phyloP scores from a whole-genome alignment of 2,888 invertebrate genomes.

The Drosophila maculinotata region DNA sequence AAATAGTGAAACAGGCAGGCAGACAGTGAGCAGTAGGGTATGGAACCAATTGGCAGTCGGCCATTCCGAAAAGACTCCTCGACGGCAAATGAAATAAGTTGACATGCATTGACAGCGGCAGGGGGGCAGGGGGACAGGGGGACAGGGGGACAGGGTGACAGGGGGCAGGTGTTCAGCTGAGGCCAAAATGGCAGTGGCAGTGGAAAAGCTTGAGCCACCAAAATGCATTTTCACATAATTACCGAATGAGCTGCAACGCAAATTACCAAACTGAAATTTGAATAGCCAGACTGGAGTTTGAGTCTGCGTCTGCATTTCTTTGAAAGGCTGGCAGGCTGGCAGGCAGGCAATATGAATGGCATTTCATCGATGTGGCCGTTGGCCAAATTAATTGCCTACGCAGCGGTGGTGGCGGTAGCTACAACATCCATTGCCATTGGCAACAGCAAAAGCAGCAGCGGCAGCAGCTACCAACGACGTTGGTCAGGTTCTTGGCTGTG shows the following conservation, averaged over 20 bases:
- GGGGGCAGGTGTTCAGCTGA: slow-evolving; percentile 27
- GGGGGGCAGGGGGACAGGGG: slow-evolving; percentile 24
- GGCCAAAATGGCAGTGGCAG: slow-evolving; percentile 44
- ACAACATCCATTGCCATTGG: slow-evolving; percentile 6
- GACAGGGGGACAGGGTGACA: not conserved
- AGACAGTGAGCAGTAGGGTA: slow-evolving; percentile 11
- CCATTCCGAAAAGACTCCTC: slow-evolving; percentile 18
- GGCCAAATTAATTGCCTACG: slow-evolving; percentile 79
- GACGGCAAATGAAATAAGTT: slow-evolving; percentile 70
- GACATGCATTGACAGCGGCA: slow-evolving; percentile 71
- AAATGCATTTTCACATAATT: slow-evolving; percentile 79
- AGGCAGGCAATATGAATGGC: slow-evolving; percentile 74
- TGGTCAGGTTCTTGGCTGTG: slow-evolving; percentile 42
- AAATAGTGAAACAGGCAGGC: too few relatives aligned
- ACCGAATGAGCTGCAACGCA: slow-evolving; percentile 71
- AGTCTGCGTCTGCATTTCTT: slow-evolving; percentile 43
- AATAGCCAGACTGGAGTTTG: slow-evolving; percentile 50
- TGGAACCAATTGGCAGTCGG: slow-evolving; percentile 46
- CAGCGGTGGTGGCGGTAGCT: slow-evolving; percentile 53
- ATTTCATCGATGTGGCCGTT: slow-evolving; percentile 77
- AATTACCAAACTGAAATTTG: slow-evolving; percentile 76
- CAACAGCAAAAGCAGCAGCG: slow-evolving; percentile 10
- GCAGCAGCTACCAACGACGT: slow-evolving; percentile 28
- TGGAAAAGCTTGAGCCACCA: slow-evolving; percentile 62
- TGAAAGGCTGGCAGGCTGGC: slow-evolving; percentile 38